Conservation (phyloP, 2,797 vertebrate species). For the Centroberyx gerrardi region DNA sequence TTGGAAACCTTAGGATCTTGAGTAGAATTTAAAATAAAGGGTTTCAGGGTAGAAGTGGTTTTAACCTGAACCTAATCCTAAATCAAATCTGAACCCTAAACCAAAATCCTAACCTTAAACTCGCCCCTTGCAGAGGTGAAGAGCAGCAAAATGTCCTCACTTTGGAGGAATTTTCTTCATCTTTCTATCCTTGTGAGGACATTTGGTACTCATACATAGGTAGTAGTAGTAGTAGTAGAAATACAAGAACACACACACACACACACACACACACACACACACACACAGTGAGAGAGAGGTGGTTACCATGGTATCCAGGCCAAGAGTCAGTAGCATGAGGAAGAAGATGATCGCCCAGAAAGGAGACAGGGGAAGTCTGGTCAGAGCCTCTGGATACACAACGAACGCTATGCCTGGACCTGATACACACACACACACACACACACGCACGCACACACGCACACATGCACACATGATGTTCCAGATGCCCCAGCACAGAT, state of each 20-base stretch:
- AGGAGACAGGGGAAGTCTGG: constrained; percentile 95
- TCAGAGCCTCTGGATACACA: constrained; percentile 98
- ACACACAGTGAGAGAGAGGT: constrained; percentile 6
- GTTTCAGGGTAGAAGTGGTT: too few species aligned
- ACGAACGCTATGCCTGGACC: constrained; percentile 98
- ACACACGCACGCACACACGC: constrained; percentile 36
- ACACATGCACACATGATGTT: constrained; percentile 5
- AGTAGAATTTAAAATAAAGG: too few species aligned
- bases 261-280: constrained; percentile 35
- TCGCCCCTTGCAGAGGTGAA: too few species aligned
- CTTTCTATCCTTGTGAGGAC: too few species aligned
- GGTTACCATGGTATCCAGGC: constrained; percentile 97
- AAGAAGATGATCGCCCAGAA: constrained; percentile 99
- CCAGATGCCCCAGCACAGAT: background rate
- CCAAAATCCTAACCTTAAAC: too few species aligned
- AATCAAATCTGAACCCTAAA: too few species aligned
- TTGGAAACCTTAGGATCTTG: too few species aligned
- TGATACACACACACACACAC: constrained; percentile 68
- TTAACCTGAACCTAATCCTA: too few species aligned
- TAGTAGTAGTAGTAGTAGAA: too few species aligned
- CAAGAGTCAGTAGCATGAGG: constrained; percentile 98
- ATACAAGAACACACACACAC: background rate
- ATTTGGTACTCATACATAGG: too few species aligned
- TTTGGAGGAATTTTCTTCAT: too few species aligned
- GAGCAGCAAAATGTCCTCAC: too few species aligned